phyloP scores from a whole-genome alignment of 2,888 invertebrate genomes.

The Imbricaverruca yamaguchii region DNA sequence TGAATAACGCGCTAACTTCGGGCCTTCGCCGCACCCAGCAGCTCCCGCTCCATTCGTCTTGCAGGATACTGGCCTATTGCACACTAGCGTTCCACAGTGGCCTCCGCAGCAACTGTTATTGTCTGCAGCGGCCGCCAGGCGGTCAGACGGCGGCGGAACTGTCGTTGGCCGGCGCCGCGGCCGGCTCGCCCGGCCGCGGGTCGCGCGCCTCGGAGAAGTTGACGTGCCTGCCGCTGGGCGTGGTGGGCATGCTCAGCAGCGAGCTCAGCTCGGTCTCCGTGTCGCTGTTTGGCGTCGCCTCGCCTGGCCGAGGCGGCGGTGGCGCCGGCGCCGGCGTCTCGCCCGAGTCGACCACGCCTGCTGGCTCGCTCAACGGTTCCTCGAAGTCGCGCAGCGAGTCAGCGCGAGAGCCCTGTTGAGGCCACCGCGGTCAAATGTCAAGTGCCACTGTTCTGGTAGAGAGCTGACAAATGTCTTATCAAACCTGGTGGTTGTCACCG shows the following conservation, averaged over 20 bases:
- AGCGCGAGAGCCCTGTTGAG: neutral
- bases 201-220: slow-evolving; percentile 13
- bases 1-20: no score
- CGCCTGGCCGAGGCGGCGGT: neutral
- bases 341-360: neutral
- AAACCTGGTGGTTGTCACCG: neutral
- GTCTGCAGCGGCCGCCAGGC: neutral
- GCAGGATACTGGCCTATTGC: no score
- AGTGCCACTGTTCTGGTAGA: neutral
- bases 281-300: neutral
- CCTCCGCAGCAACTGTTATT: no score
- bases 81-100: no score
- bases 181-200: neutral
- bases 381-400: slow-evolving; percentile 12
- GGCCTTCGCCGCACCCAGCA: no score
- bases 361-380: neutral
- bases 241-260: slow-evolving; percentile 6
- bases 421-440: neutral
- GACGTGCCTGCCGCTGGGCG: slow-evolving; percentile 3
- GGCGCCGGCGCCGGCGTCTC: neutral
- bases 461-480: neutral
- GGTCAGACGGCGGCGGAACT: neutral
- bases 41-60: no score
- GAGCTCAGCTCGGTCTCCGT: neutral
- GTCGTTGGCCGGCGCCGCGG: neutral